Percentiles rank a stretch among this genome's conserved stretches.
Conservation (phyloP, 2,113 vertebrate genomes). For the Cololabis saira region DNA sequence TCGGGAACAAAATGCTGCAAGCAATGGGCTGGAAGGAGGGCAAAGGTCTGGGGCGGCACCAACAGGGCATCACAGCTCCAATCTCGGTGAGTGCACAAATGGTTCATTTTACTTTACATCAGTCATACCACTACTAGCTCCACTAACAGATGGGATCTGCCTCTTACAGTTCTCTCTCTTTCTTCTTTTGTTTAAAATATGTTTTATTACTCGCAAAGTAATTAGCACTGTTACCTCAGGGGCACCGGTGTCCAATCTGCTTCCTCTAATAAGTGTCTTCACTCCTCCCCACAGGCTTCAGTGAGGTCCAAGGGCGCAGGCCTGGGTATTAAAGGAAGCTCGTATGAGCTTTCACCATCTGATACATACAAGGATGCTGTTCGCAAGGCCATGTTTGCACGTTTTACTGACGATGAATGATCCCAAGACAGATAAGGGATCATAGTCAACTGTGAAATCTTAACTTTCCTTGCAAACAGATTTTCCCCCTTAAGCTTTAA, state of each 20-base stretch:
- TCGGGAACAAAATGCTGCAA: slow-evolving; percentile 98
- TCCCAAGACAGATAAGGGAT: not conserved
- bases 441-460: not conserved
- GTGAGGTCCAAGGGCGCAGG: slow-evolving; percentile 91
- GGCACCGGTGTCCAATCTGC: slow-evolving; percentile 32
- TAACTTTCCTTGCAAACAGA: not conserved
- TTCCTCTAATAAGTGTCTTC: slow-evolving; percentile 45
- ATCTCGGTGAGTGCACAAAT: slow-evolving; percentile 80
- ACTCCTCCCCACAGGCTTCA: slow-evolving; percentile 84
- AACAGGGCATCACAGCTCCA: slow-evolving; percentile 96
- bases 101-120: not conserved
- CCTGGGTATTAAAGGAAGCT: slow-evolving; percentile 90
- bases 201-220: slow-evolving; percentile 19
- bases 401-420: slow-evolving; percentile 93
- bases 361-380: slow-evolving; percentile 94
- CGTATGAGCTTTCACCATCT: slow-evolving; percentile 88
- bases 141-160: too few species aligned
- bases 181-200: too few species aligned
- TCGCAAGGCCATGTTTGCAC: slow-evolving; percentile 93
- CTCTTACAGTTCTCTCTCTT: too few species aligned
- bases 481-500: not conserved
- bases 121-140: too few species aligned
- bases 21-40: slow-evolving; percentile 99
- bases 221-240: slow-evolving; percentile 51
- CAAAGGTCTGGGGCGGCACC: slow-evolving; percentile 93